Percentiles rank a stretch among this genome's conserved stretches.
These are phyloP conservation scores for Doris montereyensis DNA, from an alignment of 2,888 invertebrate species.

Conservation along the genomic window DNA sequence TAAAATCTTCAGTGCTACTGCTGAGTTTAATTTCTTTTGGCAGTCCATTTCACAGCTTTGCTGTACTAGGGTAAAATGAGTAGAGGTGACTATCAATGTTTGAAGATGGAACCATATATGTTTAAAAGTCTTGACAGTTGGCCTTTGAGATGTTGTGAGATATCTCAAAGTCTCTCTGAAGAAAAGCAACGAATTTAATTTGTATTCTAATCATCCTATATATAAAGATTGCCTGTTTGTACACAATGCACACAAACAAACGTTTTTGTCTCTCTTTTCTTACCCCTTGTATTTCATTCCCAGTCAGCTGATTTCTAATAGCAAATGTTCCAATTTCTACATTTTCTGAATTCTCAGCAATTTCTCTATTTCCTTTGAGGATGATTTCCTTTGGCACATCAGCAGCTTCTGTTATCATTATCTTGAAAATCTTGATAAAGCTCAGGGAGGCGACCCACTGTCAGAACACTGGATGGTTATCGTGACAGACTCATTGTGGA, in stretches of 20 bases:
- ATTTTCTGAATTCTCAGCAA: conserved; percentile 45
- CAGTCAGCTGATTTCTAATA: conserved; percentile 50
- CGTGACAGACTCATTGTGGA: conserved; percentile 37
- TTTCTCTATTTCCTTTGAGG: conserved; percentile 33
- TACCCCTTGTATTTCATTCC: conserved; percentile 44
- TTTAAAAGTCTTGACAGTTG: too few relatives aligned
- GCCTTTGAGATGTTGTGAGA: too few relatives aligned
- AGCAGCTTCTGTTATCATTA: conserved; percentile 48
- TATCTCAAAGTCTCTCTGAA: too few relatives aligned
- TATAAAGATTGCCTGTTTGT: too few relatives aligned
- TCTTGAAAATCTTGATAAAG: conserved; percentile 37
- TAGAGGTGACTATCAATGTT: too few relatives aligned
- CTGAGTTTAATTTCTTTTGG: too few relatives aligned
- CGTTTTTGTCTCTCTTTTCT: conserved; percentile 2
- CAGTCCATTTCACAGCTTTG: too few relatives aligned
- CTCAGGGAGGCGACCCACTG: conserved; percentile 46
- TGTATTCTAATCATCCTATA: too few relatives aligned
- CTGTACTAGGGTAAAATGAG: too few relatives aligned
- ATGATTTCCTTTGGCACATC: conserved; percentile 51
- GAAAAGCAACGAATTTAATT: too few relatives aligned
- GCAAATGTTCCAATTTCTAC: conserved; percentile 46
- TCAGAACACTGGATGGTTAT: conserved; percentile 51
- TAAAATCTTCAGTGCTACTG: too few relatives aligned
- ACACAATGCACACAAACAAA: not conserved
- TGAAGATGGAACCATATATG: too few relatives aligned